phyloP scores from a whole-genome alignment of 2,797 vertebrate species.

The Catamblyrhynchus diadema region DNA sequence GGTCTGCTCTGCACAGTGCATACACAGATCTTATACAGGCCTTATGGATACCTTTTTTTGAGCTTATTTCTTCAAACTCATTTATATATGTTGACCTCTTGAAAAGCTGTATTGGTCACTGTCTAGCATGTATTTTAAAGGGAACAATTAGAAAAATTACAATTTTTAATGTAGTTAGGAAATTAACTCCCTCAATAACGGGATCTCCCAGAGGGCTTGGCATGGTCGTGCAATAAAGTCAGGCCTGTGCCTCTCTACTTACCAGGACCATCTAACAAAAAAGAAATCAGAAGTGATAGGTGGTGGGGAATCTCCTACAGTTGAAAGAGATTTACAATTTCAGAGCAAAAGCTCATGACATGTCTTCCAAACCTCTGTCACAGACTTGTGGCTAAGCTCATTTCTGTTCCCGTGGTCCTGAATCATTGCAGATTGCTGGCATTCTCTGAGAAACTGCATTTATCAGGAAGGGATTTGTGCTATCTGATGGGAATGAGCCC shows the following conservation, averaged over 20 bases:
- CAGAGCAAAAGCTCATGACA: not conserved
- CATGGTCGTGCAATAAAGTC: not conserved
- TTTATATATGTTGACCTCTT: not conserved
- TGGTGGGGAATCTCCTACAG: not conserved
- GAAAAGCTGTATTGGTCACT: not conserved
- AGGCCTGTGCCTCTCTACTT: not conserved
- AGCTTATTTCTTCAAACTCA: not conserved
- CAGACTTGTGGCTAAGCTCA: not conserved
- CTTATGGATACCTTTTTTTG: accelerated
- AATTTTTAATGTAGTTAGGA: not conserved
- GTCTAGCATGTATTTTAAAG: not conserved
- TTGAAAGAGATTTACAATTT: not conserved
- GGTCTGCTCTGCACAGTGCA: not conserved
- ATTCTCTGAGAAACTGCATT: not conserved
- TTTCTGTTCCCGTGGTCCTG: not conserved
- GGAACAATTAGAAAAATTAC: too few relatives aligned
- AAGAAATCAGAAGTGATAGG: not conserved
- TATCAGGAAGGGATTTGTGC: not conserved
- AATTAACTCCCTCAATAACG: not conserved
- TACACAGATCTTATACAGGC: not conserved
- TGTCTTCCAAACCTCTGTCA: not conserved
- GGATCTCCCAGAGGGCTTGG: not conserved
- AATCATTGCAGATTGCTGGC: not conserved
- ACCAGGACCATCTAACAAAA: not conserved
- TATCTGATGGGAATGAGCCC: not conserved